These are phyloP conservation scores for Zhuqinia jingwanae DNA, from an alignment of 2,888 invertebrate genomes.

Conservation along the genomic window DNA sequence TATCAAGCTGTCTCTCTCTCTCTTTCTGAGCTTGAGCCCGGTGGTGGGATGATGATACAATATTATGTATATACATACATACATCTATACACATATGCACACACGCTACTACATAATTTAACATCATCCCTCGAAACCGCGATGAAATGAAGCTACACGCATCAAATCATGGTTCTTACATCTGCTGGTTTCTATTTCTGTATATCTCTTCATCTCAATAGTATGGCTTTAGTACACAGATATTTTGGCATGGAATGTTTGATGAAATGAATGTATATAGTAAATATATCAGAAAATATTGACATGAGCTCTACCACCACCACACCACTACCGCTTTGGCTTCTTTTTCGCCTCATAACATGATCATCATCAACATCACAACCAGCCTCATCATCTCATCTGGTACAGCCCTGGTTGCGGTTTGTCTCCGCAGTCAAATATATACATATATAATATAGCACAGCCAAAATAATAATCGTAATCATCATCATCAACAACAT, in stretches of 20 bases:
- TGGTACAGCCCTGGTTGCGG: conserved; percentile 61
- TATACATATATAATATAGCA: too few relatives aligned
- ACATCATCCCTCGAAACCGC: conserved; percentile 49
- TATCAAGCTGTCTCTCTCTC: conserved; percentile 5
- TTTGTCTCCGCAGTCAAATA: too few relatives aligned
- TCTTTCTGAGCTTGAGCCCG: background rate
- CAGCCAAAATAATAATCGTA: conserved; percentile 41
- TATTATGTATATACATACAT: background rate
- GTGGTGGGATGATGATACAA: too few relatives aligned
- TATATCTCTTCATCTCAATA: conserved; percentile 19
- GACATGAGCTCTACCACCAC: conserved; percentile 23
- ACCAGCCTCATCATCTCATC: conserved; percentile 32
- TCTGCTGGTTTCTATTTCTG: conserved; percentile 24
- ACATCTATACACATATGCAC: conserved; percentile 17
- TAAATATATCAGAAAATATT: conserved; percentile 17
- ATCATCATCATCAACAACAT: conserved; percentile 55
- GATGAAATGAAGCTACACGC: conserved; percentile 47
- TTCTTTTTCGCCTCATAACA: conserved; percentile 36
- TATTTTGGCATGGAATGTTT: conserved; percentile 47
- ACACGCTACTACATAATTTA: conserved; percentile 52
- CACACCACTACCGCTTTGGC: background rate
- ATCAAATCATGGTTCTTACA: conserved; percentile 19
- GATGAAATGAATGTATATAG: conserved; percentile 55
- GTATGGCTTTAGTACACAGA: background rate
- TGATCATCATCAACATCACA: conserved; percentile 50